These are phyloP conservation scores for Alcis repandata DNA, from an alignment of 2,888 invertebrate species.

Conservation along the genomic window DNA sequence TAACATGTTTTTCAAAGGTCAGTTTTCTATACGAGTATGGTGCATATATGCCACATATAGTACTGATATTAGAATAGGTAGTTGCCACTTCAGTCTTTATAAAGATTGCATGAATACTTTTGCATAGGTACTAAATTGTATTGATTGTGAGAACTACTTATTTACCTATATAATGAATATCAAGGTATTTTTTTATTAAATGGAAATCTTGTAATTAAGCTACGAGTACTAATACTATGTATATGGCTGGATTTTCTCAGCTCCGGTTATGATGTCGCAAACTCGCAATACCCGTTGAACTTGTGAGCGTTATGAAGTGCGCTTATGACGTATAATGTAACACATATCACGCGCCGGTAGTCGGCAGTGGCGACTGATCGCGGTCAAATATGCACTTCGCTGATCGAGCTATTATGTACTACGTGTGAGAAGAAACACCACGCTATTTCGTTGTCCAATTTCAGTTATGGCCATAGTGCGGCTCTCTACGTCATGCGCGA, in stretches of 20 bases:
- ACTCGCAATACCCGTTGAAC: conserved; percentile 48
- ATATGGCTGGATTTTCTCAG: conserved; percentile 30
- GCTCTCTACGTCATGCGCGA: too few species aligned
- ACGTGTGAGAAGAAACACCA: too few species aligned
- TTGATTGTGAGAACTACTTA: too few species aligned
- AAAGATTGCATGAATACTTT: neutral
- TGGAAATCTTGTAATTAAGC: too few species aligned
- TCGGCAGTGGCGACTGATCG: conserved; percentile 49
- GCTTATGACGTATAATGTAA: conserved; percentile 51
- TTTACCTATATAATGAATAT: neutral
- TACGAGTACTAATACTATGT: too few species aligned
- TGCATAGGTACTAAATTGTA: too few species aligned
- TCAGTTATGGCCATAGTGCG: too few species aligned
- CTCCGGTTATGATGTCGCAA: conserved; percentile 44
- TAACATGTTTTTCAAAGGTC: conserved; percentile 46
- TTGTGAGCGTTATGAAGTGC: conserved; percentile 57
- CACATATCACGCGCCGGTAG: conserved; percentile 53
- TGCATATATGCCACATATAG: conserved; percentile 22
- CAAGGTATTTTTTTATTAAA: neutral
- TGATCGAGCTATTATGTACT: too few species aligned
- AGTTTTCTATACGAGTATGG: conserved; percentile 35
- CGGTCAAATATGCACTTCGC: conserved; percentile 61
- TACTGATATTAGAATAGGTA: conserved; percentile 25
- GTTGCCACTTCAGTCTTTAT: too few species aligned
- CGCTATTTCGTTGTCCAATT: too few species aligned